A percentile compares a stretch with the other conserved stretches of the same genome.
Evolutionary conservation across 2,113 vertebrate species (phyloP).

Genomic region (Tychaedon coryphoeus): DNA sequence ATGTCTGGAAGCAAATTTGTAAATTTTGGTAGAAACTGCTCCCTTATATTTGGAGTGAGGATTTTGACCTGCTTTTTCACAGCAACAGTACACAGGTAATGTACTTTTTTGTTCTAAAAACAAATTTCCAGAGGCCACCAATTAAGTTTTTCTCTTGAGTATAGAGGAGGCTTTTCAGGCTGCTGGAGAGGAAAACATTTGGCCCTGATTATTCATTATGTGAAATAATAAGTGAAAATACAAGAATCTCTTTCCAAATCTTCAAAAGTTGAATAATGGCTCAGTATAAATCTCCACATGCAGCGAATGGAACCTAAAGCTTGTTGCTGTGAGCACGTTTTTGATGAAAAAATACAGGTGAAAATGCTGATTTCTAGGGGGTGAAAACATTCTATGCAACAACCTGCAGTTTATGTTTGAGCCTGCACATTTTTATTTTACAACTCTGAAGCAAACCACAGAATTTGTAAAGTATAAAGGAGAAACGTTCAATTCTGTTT

Average conservation of each 20-base stretch:
- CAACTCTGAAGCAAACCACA: background rate
- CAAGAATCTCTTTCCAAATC: background rate
- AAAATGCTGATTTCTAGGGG: background rate
- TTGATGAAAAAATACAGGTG: background rate
- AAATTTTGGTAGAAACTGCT: background rate
- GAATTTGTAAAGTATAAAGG: background rate
- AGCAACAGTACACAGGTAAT: background rate
- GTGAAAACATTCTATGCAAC: background rate
- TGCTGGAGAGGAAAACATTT: background rate
- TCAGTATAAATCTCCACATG: background rate
- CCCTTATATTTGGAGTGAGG: background rate
- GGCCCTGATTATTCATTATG: background rate
- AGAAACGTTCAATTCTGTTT: background rate
- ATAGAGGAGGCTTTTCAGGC: background rate
- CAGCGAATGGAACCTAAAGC: background rate
- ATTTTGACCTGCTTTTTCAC: background rate
- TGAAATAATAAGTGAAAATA: background rate
- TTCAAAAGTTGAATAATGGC: background rate
- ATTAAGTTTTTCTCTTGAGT: background rate
- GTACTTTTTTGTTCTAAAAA: background rate
- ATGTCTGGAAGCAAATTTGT: background rate
- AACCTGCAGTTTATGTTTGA: background rate
- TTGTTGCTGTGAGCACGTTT: background rate
- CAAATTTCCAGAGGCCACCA: background rate
- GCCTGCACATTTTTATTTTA: background rate